These are phyloP conservation scores for Julus scanicus DNA, from an alignment of 2,888 invertebrate species.

Conservation along the genomic window DNA sequence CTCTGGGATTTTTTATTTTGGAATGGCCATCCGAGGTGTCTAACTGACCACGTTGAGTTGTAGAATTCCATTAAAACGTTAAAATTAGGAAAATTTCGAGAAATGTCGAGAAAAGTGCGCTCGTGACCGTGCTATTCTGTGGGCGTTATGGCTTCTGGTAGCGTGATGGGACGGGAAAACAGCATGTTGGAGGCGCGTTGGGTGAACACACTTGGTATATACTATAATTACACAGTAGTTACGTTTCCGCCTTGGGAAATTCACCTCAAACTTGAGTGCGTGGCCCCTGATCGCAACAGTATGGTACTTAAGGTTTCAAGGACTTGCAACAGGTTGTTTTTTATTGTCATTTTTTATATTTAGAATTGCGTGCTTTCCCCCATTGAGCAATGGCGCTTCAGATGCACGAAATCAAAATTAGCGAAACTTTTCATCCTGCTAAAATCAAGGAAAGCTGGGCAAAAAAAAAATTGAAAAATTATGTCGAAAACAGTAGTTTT, in stretches of 20 bases:
- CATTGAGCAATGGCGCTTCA: background rate
- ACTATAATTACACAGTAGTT: slow-evolving; percentile 16
- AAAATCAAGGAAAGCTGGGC: background rate
- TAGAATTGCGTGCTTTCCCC: background rate
- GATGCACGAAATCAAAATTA: slow-evolving; percentile 9
- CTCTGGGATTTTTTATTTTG: no score
- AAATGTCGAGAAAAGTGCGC: no score
- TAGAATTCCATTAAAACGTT: no score
- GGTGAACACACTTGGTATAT: background rate
- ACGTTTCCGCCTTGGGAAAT: slow-evolving; percentile 13
- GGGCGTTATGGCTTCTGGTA: no score
- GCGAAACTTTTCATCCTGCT: background rate
- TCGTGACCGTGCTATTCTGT: no score
- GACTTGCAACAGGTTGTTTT: slow-evolving; percentile 2
- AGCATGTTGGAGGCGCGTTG: background rate
- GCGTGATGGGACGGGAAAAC: background rate
- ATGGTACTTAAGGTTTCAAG: slow-evolving; percentile 16
- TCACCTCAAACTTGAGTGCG: background rate
- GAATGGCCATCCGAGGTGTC: no score
- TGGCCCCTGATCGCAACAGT: background rate
- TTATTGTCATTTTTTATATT: background rate
- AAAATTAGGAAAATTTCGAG: no score
- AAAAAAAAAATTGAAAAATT: background rate
- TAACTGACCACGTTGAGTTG: no score
- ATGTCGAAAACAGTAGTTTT: background rate